Conservation (phyloP, 2,797 vertebrate genomes). For the Lophius americanus region DNA sequence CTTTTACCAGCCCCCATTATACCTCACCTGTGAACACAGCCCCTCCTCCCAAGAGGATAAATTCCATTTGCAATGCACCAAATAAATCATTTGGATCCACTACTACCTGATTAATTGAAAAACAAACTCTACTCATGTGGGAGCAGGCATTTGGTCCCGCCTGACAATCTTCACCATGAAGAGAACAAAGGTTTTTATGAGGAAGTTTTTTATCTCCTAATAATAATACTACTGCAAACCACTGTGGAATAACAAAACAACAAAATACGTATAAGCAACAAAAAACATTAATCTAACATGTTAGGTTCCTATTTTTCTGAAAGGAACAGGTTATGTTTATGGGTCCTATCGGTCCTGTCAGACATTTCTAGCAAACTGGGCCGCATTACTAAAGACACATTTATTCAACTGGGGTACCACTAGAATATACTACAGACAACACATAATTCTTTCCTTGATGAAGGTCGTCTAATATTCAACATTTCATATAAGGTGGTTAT, state of each 20-base stretch:
- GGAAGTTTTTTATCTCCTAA: no score
- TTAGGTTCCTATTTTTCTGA: neutral
- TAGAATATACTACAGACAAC: no score
- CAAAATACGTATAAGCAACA: neutral
- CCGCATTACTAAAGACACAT: no score
- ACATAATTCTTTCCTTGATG: no score
- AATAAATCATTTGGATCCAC: neutral
- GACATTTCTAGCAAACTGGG: no score
- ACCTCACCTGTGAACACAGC: constrained; percentile 20
- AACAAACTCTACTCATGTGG: neutral
- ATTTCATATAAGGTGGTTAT: no score
- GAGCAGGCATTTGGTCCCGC: neutral
- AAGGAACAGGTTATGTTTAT: no score
- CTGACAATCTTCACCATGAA: neutral
- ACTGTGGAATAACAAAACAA: no score
- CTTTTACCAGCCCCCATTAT: constrained; percentile 18
- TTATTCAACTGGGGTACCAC: no score
- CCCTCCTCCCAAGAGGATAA: constrained; percentile 26
- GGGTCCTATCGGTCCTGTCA: no score
- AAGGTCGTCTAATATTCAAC: no score
- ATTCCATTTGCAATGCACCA: neutral
- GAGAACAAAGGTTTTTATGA: neutral
- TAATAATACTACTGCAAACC: no score
- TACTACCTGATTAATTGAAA: neutral
- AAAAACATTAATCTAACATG: neutral